Percentiles rank a stretch among this genome's conserved stretches.
phyloP scores from a whole-genome alignment of 2,113 vertebrate genomes.

The Laticauda laticaudata region DNA sequence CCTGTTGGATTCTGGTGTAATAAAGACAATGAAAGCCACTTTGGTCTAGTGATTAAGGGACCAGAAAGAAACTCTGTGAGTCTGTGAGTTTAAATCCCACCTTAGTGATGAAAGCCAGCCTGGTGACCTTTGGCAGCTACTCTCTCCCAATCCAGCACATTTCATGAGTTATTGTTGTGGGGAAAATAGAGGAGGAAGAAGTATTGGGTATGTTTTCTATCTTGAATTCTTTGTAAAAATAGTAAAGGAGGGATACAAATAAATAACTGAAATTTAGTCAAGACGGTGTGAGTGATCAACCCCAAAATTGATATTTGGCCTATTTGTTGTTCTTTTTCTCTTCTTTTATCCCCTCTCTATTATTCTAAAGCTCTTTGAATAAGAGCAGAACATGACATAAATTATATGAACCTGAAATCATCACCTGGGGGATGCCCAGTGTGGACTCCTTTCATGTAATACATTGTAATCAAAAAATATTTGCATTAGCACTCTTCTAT shows the following conservation, averaged over 20 bases:
- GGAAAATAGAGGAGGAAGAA: too few species aligned
- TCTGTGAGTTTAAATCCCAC: background rate
- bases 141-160: background rate
- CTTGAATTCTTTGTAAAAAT: too few species aligned
- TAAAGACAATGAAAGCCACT: background rate
- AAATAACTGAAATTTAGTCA: too few species aligned
- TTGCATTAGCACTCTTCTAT: too few species aligned
- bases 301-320: background rate
- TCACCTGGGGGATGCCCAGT: background rate
- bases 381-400: background rate
- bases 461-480: too few species aligned
- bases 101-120: background rate
- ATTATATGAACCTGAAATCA: background rate
- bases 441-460: too few species aligned
- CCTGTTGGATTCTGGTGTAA: background rate
- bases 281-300: background rate
- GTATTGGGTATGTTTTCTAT: too few species aligned
- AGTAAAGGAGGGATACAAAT: too few species aligned
- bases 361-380: background rate
- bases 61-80: background rate
- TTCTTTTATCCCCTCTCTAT: background rate
- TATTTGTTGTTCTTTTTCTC: background rate
- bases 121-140: background rate
- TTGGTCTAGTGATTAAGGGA: background rate
- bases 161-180: too few species aligned